Evolutionary conservation across 2,797 vertebrate species (phyloP).

Genomic region (Chanos chanos): DNA sequence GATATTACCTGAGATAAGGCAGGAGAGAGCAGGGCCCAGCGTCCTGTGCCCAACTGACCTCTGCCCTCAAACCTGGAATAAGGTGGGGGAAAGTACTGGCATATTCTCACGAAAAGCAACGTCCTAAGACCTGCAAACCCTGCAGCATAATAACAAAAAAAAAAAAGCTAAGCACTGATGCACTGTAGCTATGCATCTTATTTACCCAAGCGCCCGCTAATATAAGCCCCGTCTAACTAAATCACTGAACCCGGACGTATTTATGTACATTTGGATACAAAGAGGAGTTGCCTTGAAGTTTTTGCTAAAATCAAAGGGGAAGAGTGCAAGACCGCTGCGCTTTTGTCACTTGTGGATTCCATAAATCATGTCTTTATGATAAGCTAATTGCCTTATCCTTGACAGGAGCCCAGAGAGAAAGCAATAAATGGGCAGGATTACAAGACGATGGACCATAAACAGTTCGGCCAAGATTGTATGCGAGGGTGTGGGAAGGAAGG

Average conservation of each 20-base stretch:
- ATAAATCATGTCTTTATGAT: slow-evolving; percentile 77
- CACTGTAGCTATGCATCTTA: slow-evolving; percentile 40
- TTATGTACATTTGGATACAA: background rate
- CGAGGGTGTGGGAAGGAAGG: slow-evolving; percentile 46
- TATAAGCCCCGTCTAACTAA: slow-evolving; percentile 15
- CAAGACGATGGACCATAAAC: slow-evolving; percentile 73
- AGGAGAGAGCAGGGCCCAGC: slow-evolving; percentile 31
- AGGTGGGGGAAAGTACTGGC: too few species aligned
- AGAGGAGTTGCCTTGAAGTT: slow-evolving; percentile 18
- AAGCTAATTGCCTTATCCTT: slow-evolving; percentile 84
- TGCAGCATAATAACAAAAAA: background rate
- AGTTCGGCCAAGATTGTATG: slow-evolving; percentile 65
- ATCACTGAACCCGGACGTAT: slow-evolving; percentile 9
- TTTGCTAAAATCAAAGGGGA: slow-evolving; percentile 43
- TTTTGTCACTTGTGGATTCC: slow-evolving; percentile 64
- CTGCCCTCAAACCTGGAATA: too few species aligned
- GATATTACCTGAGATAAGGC: slow-evolving; percentile 76
- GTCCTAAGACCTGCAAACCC: too few species aligned
- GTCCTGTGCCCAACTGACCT: slow-evolving; percentile 41
- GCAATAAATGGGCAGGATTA: slow-evolving; percentile 74
- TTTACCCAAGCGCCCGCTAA: slow-evolving; percentile 32
- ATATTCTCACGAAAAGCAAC: too few species aligned
- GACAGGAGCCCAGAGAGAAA: slow-evolving; percentile 71
- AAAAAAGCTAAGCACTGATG: slow-evolving; percentile 40
- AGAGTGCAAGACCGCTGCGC: slow-evolving; percentile 42